Base-by-base conservation (phyloP, 2,888 invertebrate genomes). In the Leuctra nigra region DNA sequence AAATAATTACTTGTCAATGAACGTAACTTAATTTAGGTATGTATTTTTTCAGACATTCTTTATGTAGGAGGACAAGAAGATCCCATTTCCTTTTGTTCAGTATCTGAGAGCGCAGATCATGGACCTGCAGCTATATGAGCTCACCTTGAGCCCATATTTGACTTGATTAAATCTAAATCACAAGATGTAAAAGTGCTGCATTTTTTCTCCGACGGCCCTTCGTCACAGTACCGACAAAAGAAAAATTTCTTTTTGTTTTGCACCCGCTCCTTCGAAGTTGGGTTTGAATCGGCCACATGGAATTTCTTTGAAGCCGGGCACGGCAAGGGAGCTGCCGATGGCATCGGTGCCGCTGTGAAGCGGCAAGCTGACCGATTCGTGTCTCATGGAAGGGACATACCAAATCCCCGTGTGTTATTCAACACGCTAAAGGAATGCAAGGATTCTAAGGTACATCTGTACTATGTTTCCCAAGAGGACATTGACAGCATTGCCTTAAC, bases 291-390 rank as follows among this genome's bases (percentile, higher is more conserved):
- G 6, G 53, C n/a, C 16, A 53, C 53, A 39, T 55, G 50, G 55
- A 25, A 24, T 2, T 55, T 33, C 46, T 50, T 48, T 11, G 55
- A 47, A 20, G 33, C 55, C 14, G 25, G 33, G 11, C 48, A 55
- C 24, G 48, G 55, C 7, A 55, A 55, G 23, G 35, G 55, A n/a
- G 36, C 55, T 22, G 35, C 48, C 20, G 50, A 55, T 55, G 50
- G 55, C 1, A 35, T 55, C 22, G 50, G 55, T 20, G 55, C 14
- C 14, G 48, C 25, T n/a, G 47, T 55, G 11, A 55, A 55, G 36
- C 20, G 20, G 23, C 11, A 4, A 36, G 36, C 38, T 16, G 39
- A 53, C 36, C 13, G 24, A 18, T 18, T 23, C 14, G 53, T 39
- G 20, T 18, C 53, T n/a, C 38, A 36, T 36, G 53, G 53, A 7